These are phyloP conservation scores for Acinonyx jubatus DNA, from an alignment of 2,113 vertebrate genomes.

Conservation along the genomic window DNA sequence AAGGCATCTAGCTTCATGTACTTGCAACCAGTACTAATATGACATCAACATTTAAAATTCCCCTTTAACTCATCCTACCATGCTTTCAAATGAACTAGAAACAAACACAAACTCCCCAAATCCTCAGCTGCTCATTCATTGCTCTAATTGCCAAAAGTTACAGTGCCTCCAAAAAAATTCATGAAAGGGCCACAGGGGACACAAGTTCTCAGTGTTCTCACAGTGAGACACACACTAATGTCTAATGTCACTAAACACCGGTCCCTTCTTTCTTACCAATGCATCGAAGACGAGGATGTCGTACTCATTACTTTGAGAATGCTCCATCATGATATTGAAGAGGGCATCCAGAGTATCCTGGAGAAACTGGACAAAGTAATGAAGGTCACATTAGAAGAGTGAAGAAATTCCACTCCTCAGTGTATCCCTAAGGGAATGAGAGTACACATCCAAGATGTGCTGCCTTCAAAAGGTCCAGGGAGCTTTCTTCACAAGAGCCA, in stretches of 20 bases:
- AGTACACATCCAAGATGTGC: too few relatives aligned
- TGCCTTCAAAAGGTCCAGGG: not conserved
- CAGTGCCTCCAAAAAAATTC: not conserved
- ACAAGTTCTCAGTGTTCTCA: not conserved
- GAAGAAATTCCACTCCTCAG: not conserved
- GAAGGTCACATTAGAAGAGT: not conserved
- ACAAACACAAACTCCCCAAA: not conserved
- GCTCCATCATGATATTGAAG: slow-evolving; percentile 99
- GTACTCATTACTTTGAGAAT: slow-evolving; percentile 94
- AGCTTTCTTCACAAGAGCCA: not conserved
- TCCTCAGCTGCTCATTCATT: not conserved
- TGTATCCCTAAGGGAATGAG: not conserved
- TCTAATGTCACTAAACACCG: not conserved
- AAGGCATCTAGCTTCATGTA: not conserved
- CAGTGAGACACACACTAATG: not conserved
- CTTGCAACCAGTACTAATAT: not conserved
- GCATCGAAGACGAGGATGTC: slow-evolving; percentile 99
- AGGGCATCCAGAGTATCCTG: slow-evolving; percentile 97
- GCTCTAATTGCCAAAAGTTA: not conserved
- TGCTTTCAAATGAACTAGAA: not conserved
- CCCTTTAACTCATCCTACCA: not conserved
- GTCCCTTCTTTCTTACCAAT: slow-evolving; percentile 88
- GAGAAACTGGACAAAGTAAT: slow-evolving; percentile 88
- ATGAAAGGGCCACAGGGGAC: not conserved
- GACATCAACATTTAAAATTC: not conserved